A percentile compares a stretch with the other conserved stretches of the same genome.
Evolutionary conservation across 2,113 vertebrate species (phyloP).

Genomic region (Dinomys branickii): DNA sequence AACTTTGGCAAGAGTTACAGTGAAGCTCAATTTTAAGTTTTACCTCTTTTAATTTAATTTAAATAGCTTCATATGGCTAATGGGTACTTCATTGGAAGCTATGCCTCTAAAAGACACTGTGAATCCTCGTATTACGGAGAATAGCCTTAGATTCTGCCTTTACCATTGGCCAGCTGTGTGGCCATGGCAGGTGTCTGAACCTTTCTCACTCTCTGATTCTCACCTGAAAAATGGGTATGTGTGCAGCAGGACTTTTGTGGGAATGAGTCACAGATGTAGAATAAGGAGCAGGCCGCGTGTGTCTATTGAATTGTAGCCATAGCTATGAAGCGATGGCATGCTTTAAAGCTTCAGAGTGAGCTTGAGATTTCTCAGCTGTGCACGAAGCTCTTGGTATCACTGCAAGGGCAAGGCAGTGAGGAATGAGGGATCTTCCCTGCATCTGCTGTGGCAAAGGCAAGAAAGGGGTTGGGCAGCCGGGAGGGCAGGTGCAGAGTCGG

Average conservation of each 20-base stretch:
- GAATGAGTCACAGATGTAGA: not conserved
- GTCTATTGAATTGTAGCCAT: not conserved
- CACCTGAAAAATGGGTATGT: not conserved
- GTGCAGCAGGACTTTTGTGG: too few species aligned
- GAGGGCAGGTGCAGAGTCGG: not conserved
- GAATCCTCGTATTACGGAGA: not conserved
- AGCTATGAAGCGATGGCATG: not conserved
- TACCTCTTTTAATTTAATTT: not conserved
- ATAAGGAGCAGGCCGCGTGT: fast-evolving
- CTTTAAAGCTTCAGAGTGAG: not conserved
- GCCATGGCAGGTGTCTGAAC: not conserved
- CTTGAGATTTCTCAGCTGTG: not conserved
- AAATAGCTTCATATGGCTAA: not conserved
- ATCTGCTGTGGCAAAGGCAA: not conserved
- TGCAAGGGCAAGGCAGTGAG: too few species aligned
- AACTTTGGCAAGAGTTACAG: not conserved
- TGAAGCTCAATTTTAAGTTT: not conserved
- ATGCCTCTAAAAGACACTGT: not conserved
- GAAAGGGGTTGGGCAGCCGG: too few species aligned
- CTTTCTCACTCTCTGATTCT: not conserved
- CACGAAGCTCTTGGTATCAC: fast-evolving
- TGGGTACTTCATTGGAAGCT: not conserved
- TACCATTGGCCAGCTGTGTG: not conserved
- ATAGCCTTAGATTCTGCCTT: not conserved
- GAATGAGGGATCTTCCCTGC: not conserved